Base-by-base conservation (phyloP, 2,888 invertebrate species). In the Drosophila cracens region DNA sequence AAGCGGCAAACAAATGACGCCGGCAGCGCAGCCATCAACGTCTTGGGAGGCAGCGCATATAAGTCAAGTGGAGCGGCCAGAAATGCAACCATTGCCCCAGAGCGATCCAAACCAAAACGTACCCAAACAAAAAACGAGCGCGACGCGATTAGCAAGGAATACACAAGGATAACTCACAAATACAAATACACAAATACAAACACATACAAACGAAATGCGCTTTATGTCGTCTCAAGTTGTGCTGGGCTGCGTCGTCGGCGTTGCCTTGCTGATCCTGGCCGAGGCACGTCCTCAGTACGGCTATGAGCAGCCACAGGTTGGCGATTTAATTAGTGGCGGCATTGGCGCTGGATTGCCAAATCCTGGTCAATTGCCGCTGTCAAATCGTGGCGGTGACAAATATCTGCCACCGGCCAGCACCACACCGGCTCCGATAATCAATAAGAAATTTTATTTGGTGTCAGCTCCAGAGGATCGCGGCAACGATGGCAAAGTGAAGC, bases 401-500 rank as follows among this genome's bases (percentile, higher is more conserved):
- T 92, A 92, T 56, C 68, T 92, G 66, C 92, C 92, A 0, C 92
- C 92, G 1, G 83, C 87, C 6, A 70, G 79, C 65, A 88, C 91
- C 49, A 89, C 89, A 7, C 81, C 79, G 36, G 85, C 90, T 7
- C 92, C 93, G 21, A 83, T 93, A 38, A 85, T 93, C 65, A 91
- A 89, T 40, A 93, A 93, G 79, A 91, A 93, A 34, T 93, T 93
- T 77, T 93, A 91, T 63, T 48, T 92, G 54, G 89, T 93, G 2
- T 91, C 93, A 0, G 92, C 93, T 1, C 93, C 93, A 33, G 93
- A 93, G 79, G 93, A 93, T 40, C 84, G 83, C 58, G 83, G 88
- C 70, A 86, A 85, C 34, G 89, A 90, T 31, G 73, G 78, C 64
- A 90, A 88, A 66, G 81, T 87, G 16, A 93, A 92, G 76, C 92